Evolutionary conservation across 2,888 invertebrate species (phyloP).

Genomic region (Hemaris fuciformis): DNA sequence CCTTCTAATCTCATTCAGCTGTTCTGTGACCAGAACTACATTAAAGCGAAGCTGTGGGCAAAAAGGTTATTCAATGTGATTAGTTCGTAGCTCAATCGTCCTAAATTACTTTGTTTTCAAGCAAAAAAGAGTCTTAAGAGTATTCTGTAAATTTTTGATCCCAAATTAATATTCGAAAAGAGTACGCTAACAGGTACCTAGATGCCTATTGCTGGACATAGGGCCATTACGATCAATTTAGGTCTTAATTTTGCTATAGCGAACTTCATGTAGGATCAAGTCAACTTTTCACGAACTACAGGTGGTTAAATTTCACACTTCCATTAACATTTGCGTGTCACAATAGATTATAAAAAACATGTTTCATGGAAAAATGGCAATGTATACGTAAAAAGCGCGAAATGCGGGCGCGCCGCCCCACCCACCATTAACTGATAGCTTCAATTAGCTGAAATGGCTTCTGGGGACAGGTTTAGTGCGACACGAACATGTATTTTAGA

Average conservation of each 20-base stretch:
- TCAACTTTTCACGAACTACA: background rate
- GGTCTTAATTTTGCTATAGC: background rate
- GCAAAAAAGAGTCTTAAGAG: too few species aligned
- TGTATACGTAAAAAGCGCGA: background rate
- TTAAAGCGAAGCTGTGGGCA: too few species aligned
- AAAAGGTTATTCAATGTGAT: too few species aligned
- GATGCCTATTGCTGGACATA: too few species aligned
- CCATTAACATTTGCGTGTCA: background rate
- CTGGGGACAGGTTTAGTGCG: background rate
- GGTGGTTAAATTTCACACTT: background rate
- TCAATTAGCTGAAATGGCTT: background rate
- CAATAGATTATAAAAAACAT: background rate
- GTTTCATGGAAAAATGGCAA: background rate
- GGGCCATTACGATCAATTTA: too few species aligned
- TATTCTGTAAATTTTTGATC: too few species aligned
- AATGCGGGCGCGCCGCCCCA: background rate
- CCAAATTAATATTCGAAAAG: too few species aligned
- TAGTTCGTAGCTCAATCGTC: too few species aligned
- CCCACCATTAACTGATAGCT: background rate
- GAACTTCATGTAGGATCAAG: background rate
- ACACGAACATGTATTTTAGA: background rate
- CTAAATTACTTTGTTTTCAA: too few species aligned
- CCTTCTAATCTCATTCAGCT: too few species aligned
- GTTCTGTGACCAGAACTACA: too few species aligned
- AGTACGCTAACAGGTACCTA: too few species aligned